Base-by-base conservation (phyloP, 2,797 vertebrate species). In the Smutsia gigantea region DNA sequence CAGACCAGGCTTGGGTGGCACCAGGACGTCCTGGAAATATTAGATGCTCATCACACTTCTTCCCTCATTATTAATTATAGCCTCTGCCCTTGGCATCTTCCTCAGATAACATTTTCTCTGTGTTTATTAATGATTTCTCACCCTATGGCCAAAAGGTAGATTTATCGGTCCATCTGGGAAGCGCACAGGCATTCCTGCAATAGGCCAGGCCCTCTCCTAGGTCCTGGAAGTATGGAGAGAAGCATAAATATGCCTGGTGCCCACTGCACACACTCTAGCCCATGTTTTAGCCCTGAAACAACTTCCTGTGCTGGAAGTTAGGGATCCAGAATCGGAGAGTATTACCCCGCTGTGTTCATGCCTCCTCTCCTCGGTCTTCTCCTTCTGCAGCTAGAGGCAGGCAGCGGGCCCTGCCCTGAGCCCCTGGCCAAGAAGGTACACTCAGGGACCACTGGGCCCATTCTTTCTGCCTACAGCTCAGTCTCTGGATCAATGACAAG, bases 401-500 rank as follows among this genome's bases (percentile, higher is more conserved):
- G 27, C 59, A 63, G 46, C 77, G 57, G 49, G 11, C 59, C 39
- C 42, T 86, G 17, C 46, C 77, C 72, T 64, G 68, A 64, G 39
- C 37, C 64, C 37, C 27, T 71, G 74, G 79, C n/a, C 91, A 55
- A 46, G 84, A 68, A 17, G 10, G 19, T 3, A 9, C 11, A n/a
- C 57, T 46, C 34, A 9, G n/a, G 68, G n/a, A 68, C 27, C 4
- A 29, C 4, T 14, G 19, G 39, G n/a, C 66, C 71, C 27, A 18
- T 31, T 49, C 27, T 88, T 59, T 53, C 63, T 95, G 15, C 86
- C 97, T 51, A 17, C 98, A 99, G 99, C 99, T 99, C 79, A 99
- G 99, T 0, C 97, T 99, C 42, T 99, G 99, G 99, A 99, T 99
- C 99, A 99, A 99, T 49, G 99, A 99, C 98, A 99, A 99, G 99